Evolutionary conservation across 2,888 invertebrate species (phyloP).

Genomic region (Pachliopta kotzebuea): DNA sequence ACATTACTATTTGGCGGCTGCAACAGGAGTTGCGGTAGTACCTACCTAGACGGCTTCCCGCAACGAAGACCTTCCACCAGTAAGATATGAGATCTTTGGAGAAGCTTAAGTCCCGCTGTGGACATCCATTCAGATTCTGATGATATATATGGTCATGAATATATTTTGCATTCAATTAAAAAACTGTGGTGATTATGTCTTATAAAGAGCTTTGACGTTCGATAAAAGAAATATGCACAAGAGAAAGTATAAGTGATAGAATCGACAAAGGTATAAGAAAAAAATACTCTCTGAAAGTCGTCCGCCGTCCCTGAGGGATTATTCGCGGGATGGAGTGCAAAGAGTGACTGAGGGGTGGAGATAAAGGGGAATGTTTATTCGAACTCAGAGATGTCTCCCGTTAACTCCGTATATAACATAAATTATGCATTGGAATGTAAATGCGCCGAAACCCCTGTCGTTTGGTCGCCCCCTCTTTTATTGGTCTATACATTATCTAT

Average conservation of each 20-base stretch:
- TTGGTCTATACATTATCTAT: conserved; percentile 26
- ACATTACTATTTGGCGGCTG: too few relatives aligned
- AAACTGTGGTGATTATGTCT: too few relatives aligned
- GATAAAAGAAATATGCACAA: background rate
- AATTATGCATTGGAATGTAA: conserved; percentile 78
- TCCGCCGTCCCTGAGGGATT: conserved; percentile 61
- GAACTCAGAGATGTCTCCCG: conserved; percentile 40
- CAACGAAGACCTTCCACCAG: too few relatives aligned
- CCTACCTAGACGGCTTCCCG: too few relatives aligned
- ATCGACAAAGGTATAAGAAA: conserved; percentile 31
- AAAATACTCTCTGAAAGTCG: conserved; percentile 43
- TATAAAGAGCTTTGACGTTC: too few relatives aligned
- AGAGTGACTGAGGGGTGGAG: conserved; percentile 65
- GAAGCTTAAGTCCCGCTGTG: too few relatives aligned
- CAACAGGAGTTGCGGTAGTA: too few relatives aligned
- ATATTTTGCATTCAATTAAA: too few relatives aligned
- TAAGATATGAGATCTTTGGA: too few relatives aligned
- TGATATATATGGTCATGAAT: too few relatives aligned
- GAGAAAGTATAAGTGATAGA: conserved; percentile 20
- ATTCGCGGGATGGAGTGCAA: conserved; percentile 66
- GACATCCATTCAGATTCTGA: too few relatives aligned
- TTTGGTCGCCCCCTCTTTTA: conserved; percentile 36
- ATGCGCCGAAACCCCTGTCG: conserved; percentile 45
- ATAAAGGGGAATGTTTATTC: conserved; percentile 65
- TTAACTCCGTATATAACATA: conserved; percentile 55